Percentiles rank a stretch among this genome's conserved stretches.
phyloP scores from a whole-genome alignment of 2,113 vertebrate genomes.

The Azemiops feae region DNA sequence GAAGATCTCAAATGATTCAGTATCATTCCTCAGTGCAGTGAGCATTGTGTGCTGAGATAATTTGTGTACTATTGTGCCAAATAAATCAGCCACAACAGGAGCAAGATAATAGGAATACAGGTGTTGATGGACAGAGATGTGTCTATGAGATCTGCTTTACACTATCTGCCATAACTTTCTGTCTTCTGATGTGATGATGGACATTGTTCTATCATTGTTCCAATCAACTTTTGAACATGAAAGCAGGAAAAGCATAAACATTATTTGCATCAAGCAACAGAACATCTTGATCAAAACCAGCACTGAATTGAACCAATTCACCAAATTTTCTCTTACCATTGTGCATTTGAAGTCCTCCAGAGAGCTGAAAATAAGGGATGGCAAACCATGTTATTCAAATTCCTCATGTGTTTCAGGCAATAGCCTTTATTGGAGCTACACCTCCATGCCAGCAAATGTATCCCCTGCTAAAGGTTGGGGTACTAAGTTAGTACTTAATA shows the following conservation, averaged over 20 bases:
- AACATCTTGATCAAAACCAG: neutral
- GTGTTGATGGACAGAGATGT: neutral
- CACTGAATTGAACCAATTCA: neutral
- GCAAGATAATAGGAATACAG: neutral
- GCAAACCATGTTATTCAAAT: neutral
- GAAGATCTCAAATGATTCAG: neutral
- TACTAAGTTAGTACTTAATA: neutral
- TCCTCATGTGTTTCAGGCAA: neutral
- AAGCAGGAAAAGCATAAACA: neutral
- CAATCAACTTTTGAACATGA: neutral
- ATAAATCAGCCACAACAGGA: neutral
- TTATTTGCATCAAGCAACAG: neutral
- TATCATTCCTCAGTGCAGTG: neutral
- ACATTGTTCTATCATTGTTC: neutral
- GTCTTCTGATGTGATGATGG: neutral
- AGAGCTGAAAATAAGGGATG: neutral
- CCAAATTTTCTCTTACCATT: neutral
- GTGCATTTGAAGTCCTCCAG: too few species aligned
- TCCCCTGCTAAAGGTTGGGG: neutral
- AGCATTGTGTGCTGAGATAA: neutral
- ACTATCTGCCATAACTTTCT: neutral
- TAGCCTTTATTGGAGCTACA: neutral
- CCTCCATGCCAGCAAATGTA: neutral
- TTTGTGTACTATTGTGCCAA: neutral
- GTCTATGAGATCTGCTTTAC: neutral